Evolutionary conservation across 2,888 invertebrate genomes (phyloP), one percentile per base, ranked within the genome.

Genomic region (Choristoneura rosaceana): DNA sequence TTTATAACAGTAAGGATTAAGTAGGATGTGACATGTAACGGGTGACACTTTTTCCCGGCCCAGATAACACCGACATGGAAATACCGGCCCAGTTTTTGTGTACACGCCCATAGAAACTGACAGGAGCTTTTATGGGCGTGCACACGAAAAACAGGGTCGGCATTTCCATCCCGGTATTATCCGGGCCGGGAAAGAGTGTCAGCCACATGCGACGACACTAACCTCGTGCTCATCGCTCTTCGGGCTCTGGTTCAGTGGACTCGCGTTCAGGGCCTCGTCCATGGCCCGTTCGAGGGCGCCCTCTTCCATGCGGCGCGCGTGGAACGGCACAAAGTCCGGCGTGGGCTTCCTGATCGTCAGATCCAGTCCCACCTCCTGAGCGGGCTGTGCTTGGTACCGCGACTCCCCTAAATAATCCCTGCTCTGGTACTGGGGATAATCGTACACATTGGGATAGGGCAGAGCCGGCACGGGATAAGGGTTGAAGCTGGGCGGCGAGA

Each of bases 401-500:
- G 81, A 80, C 10, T 61, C 61, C 0, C 47, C 61, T 0, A 62
- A 15, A n/a, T 61, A 67, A n/a, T 43, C 45, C 50, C 66, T 50
- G 1, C 12, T 12, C 15, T 65, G 50, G 15, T 50, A 50, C 0
- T 89, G 81, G 0, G 85, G 81, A 76, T 88, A 92, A 14, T 84
- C 87, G 76, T 87, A 91, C 70, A 79, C 90, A 76, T 82, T 93
- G 8, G 43, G 66, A 10, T 69, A 61, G 1, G 50, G 50, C 4
- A 61, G 52, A 2, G 52, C 8, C 2, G 52, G 50, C 78, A 88
- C 78, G 3, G 85, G 89, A 33, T 45, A 62, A 12, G 90, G 89
- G 74, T 89, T 94, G 75, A 90, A 92, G 65, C 86, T 90, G 0
- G 90, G 88, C 0, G 91, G 85, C 2, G 88, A 55, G 47, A 85